Conservation (phyloP, 2,113 vertebrate genomes). For the Rhabdornis inornatus region DNA sequence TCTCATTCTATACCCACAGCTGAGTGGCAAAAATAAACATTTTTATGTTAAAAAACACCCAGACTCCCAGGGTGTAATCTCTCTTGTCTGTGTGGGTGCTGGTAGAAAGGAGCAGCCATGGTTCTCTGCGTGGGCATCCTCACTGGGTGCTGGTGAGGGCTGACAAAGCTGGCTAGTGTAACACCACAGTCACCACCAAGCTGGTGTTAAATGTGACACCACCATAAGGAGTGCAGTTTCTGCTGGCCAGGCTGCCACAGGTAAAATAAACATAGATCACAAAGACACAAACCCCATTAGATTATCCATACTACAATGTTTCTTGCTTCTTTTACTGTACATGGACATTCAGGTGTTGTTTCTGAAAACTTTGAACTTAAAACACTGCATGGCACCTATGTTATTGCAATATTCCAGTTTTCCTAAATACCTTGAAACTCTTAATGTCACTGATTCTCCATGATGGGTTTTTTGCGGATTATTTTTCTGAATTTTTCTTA, state of each 20-base stretch:
- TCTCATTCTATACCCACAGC: not conserved
- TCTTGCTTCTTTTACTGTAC: not conserved
- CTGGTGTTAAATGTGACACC: not conserved
- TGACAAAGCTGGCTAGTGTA: not conserved
- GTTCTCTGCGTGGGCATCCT: not conserved
- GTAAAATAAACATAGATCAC: not conserved
- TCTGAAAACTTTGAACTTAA: not conserved
- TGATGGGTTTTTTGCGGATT: not conserved
- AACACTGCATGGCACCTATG: not conserved
- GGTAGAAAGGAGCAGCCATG: not conserved
- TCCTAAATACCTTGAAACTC: not conserved
- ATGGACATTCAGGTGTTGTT: not conserved
- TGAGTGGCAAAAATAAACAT: not conserved
- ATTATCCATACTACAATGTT: not conserved
- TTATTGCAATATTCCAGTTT: not conserved
- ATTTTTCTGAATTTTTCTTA: not conserved
- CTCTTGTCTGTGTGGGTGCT: not conserved
- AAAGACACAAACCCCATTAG: not conserved
- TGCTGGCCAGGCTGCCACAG: not conserved
- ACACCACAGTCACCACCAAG: fast-evolving
- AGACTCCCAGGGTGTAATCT: not conserved
- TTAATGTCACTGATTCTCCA: not conserved
- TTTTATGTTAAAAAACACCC: not conserved
- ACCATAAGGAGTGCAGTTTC: fast-evolving
- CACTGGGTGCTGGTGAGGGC: not conserved